Evolutionary conservation across 2,888 invertebrate genomes (phyloP), one percentile per base, ranked within the genome.

Genomic region (Nycteola revayana): DNA sequence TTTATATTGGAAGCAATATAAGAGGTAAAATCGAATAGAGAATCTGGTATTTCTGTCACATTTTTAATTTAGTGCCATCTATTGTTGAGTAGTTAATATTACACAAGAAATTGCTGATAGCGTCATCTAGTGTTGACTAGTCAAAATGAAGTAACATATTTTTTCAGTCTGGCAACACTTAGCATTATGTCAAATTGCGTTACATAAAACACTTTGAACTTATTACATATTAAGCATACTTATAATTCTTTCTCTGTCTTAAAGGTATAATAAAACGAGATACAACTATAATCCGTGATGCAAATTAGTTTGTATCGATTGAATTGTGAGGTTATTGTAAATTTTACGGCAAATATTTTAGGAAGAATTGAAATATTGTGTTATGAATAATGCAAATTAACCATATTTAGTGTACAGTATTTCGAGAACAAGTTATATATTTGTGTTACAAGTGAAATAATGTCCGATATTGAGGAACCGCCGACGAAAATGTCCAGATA

Each of bases 381-480:
- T 5, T 14, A 5, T 14, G 5, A 14, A 3, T 14, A 14, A 14
- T 14, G 5, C 14, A 3, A 14, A 14, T 14, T 14, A 5, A 14
- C 14, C 14, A 5, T 14, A 3, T 14, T 14, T 5, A 14, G 3
- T 21, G 3, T n/a, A n/a, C 3, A 21, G 7, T 21, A n/a, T 21
- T n/a, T 21, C n/a, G n/a, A n/a, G 7, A 5, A n/a, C 7, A 7
- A 21, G 21, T n/a, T 21, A 3, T 21, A 5, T 3, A 7, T n/a
- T 21, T 21, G 7, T 5, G 21, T 7, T 5, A 21, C 2, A 20
- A 27, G 29, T 42, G 30, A 20, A 28, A 49, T 11, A 30, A 80
- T 80, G 80, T 76, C 79, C 8, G 79, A 76, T 41, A 44, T 53
- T 9, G 80, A 79, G 51, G 79, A 75, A 52, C 79, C 80, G 20